Evolutionary conservation across 2,888 invertebrate genomes (phyloP), one percentile per base, ranked within the genome.

Genomic region (Scaptomyza flava): DNA sequence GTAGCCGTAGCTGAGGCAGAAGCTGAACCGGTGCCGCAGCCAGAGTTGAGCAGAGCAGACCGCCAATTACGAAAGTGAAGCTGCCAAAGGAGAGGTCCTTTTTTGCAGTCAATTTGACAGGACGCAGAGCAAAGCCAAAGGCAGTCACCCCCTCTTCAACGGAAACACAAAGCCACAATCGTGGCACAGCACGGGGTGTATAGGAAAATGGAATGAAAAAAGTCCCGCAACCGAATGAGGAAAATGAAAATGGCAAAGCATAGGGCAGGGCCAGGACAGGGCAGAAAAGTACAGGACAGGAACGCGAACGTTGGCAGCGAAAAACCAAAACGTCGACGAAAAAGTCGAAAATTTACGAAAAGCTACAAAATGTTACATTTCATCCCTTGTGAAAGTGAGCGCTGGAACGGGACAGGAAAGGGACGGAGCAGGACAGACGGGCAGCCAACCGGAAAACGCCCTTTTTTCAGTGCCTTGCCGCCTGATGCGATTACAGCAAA

Each of bases 401-500:
- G 30, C 45, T 27, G 47, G 48, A 42, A 11, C 27, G 42, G 54
- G 33, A 47, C 38, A 46, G 63, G 36, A 46, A 27, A 48, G 47
- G 57, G 51, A 27, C 50, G 51, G 41, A 2, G 38, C 69, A 61
- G 69, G 69, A 73, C 70, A 72, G 68, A 69, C 85, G 85, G 76
- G 87, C 80, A 89, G 66, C 90, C 89, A 90, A 90, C 91, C 91
- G 90, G 89, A 90, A 90, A 90, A 89, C 90, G 90, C 89, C 90
- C 86, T 90, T 89, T 90, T 87, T 87, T 14, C 74, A 68, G 66
- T 76, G 81, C 72, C 72, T 74, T 67, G 59, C 68, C 48, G 70
- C 66, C 68, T 77, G 77, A 85, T 80, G 85, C 82, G 84, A 87
- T 88, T 85, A 86, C 89, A 89, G 82, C 89, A 84, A 89, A 89